Conservation (phyloP, 2,888 invertebrate species). For the Brachypalpus laphriformis region DNA sequence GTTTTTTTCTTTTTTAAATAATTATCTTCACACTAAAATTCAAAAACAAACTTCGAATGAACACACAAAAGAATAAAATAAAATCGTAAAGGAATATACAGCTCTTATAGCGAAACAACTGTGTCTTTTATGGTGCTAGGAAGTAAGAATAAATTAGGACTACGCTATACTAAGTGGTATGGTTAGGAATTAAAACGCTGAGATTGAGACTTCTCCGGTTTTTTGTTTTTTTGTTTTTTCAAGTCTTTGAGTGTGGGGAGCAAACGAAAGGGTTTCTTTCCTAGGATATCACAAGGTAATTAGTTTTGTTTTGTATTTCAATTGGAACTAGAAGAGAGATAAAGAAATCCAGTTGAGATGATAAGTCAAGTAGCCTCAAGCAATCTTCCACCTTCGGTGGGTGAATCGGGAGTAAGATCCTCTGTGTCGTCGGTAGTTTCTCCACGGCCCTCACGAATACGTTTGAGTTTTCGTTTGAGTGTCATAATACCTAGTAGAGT, state of each 20-base stretch:
- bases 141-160: slow-evolving; percentile 42
- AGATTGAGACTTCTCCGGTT: neutral
- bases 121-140: slow-evolving; percentile 68
- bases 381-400: slow-evolving; percentile 24
- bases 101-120: slow-evolving; percentile 38
- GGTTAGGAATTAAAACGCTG: slow-evolving; percentile 38
- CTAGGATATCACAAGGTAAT: slow-evolving; percentile 62
- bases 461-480: slow-evolving; percentile 82
- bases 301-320: neutral
- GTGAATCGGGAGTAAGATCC: slow-evolving; percentile 75
- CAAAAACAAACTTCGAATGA: slow-evolving; percentile 53
- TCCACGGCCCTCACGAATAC: slow-evolving; percentile 82
- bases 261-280: slow-evolving; percentile 27
- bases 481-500: slow-evolving; percentile 81
- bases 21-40: slow-evolving; percentile 58
- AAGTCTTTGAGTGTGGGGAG: slow-evolving; percentile 28
- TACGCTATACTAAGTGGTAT: slow-evolving; percentile 35
- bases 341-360: slow-evolving; percentile 23
- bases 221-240: too few relatives aligned
- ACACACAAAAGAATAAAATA: slow-evolving; percentile 57
- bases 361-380: slow-evolving; percentile 56
- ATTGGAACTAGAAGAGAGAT: slow-evolving; percentile 15
- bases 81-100: slow-evolving; percentile 57
- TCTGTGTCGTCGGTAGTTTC: slow-evolving; percentile 79
- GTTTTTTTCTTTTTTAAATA: slow-evolving; percentile 14